Evolutionary conservation across 2,797 vertebrate species (phyloP).

Genomic region (Pseudomugil tenellus): DNA sequence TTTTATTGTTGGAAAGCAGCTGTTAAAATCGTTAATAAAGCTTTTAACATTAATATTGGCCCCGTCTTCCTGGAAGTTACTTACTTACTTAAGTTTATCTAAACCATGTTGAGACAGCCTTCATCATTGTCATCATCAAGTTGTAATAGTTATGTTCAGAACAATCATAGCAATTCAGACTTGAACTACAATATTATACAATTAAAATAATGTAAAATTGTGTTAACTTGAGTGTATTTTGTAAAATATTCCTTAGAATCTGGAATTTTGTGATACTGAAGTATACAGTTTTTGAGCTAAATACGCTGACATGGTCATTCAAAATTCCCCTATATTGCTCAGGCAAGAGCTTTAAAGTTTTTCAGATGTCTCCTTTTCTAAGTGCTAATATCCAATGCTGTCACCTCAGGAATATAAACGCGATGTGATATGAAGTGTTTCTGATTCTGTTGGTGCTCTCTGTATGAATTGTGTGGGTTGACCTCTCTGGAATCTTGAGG

Average conservation of each 20-base stretch:
- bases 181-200: neutral
- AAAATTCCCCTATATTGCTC: neutral
- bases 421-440: constrained; percentile 82
- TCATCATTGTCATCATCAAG: neutral
- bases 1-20: neutral
- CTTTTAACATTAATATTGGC: neutral
- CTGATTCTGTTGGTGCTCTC: constrained; percentile 77
- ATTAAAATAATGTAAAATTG: neutral
- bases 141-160: neutral
- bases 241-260: neutral
- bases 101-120: neutral
- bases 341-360: constrained; percentile 34
- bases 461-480: constrained; percentile 80
- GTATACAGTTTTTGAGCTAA: constrained; percentile 7
- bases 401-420: constrained; percentile 81
- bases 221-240: neutral
- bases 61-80: neutral
- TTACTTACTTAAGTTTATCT: neutral
- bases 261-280: neutral
- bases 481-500: constrained; percentile 81
- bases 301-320: constrained; percentile 40
- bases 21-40: neutral
- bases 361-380: constrained; percentile 60
- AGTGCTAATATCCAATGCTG: constrained; percentile 82
- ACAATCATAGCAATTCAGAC: neutral